Evolutionary conservation across 2,888 invertebrate species (phyloP), one percentile per base, ranked within the genome.

Genomic region (Drosophila neutralis): DNA sequence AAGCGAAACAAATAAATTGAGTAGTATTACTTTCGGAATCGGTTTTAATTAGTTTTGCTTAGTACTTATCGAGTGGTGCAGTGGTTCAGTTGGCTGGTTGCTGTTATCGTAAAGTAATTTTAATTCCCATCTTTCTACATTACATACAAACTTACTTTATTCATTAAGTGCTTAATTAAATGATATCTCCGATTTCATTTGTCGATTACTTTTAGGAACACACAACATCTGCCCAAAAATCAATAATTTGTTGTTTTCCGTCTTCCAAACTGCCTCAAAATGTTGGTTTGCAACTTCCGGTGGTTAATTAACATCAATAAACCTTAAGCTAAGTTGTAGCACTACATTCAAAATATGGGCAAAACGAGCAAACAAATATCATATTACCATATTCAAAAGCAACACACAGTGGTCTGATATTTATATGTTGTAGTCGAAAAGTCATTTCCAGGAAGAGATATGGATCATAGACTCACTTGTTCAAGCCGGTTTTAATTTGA

Each of bases 271-370:
- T n/a, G 40, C 4, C n/a, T 2, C 40, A n/a, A n/a, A 10, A 40
- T 10, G 3, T 10, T 33, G 33, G 10, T 10, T 10, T 33, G 10
- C 1, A 40, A 21, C n/a, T 11, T 40, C 21, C 42, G 21, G 21
- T 42, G 11, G 21, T 42, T 42, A 64, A 64, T 64, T 65, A 63
- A 61, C 61, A 49, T 33, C 24, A 63, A 51, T 63, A 65, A 38
- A 27, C 33, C n/a, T 27, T 27, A 35, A 65, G 35, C 33, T 64
- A 24, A 38, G 15, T 33, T 13, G 4, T n/a, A 38, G 8, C 11
- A 27, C 11, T 4, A 13, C 15, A 18, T 15, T 21, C 21, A 63
- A 27, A 24, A 24, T 51, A 11, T 18, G 8, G 11, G 21, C 15
- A 18, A 13, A 64, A n/a, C 45, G 33, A 29, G 52, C 35, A 66